Percentiles rank a stretch among this genome's conserved stretches.
Conservation (phyloP, 2,113 vertebrate genomes). For the Eretmochelys imbricata region DNA sequence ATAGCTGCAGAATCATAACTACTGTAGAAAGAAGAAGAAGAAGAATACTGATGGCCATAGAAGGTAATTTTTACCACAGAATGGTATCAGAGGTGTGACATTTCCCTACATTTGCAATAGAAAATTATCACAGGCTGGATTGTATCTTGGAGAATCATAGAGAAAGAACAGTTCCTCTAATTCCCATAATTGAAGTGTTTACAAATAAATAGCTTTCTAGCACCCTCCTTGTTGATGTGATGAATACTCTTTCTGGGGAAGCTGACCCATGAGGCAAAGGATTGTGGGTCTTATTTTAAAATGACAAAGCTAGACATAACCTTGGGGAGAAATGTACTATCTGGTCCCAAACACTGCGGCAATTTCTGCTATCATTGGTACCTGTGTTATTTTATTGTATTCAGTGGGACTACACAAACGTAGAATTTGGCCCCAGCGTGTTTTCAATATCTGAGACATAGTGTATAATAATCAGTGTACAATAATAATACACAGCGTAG, state of each 20-base stretch:
- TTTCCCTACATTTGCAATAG: neutral
- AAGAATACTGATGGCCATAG: neutral
- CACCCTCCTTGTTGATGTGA: neutral
- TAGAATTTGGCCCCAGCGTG: neutral
- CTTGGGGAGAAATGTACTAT: neutral
- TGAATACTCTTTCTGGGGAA: neutral
- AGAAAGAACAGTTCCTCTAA: neutral
- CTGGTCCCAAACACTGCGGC: fast-evolving
- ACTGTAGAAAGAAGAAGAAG: fast-evolving
- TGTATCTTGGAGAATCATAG: neutral
- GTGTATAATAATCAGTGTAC: too few species aligned
- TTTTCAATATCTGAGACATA: neutral
- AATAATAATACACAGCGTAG: too few species aligned
- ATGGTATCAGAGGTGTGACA: neutral
- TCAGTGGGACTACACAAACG: neutral
- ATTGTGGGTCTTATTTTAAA: neutral
- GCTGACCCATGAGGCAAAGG: neutral
- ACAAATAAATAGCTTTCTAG: neutral
- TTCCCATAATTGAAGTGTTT: neutral
- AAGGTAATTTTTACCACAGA: neutral
- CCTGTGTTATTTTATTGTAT: neutral
- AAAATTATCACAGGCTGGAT: neutral
- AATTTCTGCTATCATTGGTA: neutral
- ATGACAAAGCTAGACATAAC: neutral
- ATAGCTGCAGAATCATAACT: neutral